phyloP scores from a whole-genome alignment of 2,888 invertebrate genomes.

The Thecophora atra region DNA sequence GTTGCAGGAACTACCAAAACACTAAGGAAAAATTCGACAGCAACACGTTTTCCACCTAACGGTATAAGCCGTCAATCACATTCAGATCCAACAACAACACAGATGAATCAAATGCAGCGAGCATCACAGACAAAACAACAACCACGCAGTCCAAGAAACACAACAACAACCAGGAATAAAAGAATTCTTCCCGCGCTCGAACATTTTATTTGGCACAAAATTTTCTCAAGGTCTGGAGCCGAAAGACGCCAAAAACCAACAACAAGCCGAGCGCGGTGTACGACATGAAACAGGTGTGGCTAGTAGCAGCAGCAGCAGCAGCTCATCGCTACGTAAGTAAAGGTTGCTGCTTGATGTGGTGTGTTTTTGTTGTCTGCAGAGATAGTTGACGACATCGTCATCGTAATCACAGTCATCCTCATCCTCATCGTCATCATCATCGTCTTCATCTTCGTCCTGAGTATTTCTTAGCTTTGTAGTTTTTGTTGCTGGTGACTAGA shows the following conservation, averaged over 20 bases:
- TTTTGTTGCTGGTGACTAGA: neutral
- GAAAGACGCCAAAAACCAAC: neutral
- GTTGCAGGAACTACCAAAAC: neutral
- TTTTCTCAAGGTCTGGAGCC: constrained; percentile 1
- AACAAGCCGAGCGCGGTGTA: constrained; percentile 12
- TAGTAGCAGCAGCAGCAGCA: neutral
- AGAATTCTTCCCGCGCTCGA: constrained; percentile 27
- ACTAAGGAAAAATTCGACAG: neutral
- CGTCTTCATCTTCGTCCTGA: neutral
- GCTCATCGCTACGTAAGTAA: too few relatives aligned
- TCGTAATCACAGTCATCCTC: neutral
- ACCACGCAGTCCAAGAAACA: neutral
- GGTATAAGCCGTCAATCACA: constrained; percentile 8
- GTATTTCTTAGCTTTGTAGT: neutral
- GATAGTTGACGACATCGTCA: neutral
- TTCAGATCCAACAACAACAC: neutral
- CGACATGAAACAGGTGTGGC: constrained; percentile 37
- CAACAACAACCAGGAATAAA: neutral
- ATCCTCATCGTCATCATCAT: neutral
- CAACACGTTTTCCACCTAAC: neutral
- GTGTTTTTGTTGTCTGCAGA: neutral
- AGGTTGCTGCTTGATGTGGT: too few relatives aligned
- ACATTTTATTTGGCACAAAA: constrained; percentile 4
- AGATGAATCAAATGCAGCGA: neutral
- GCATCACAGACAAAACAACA: neutral